Conservation (phyloP, 2,888 invertebrate genomes). For the Agonopterix arenella region DNA sequence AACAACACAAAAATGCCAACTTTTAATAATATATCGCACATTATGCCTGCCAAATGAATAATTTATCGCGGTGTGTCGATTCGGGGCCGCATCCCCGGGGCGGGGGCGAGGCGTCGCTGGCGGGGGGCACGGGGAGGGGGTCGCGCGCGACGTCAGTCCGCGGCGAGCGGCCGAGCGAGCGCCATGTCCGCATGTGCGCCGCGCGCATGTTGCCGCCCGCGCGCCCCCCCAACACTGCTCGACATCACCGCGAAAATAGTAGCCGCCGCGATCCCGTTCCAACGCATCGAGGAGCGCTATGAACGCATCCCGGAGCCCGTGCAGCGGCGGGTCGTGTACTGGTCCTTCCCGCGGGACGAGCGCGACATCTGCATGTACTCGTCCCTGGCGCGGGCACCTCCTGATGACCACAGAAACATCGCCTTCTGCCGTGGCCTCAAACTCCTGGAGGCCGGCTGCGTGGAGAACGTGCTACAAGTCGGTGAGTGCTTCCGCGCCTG, state of each 20-base stretch:
- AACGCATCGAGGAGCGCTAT: constrained; percentile 90
- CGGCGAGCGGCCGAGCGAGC: constrained; percentile 74
- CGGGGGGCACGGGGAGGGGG: constrained; percentile 26
- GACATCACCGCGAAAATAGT: constrained; percentile 91
- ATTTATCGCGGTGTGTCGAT: constrained; percentile 72
- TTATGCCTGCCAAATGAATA: constrained; percentile 74
- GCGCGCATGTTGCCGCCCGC: constrained; percentile 74
- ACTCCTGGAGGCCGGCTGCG: constrained; percentile 88
- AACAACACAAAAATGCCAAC: constrained; percentile 68
- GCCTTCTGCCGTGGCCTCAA: constrained; percentile 92
- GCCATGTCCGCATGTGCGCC: constrained; percentile 72
- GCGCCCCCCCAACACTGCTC: constrained; percentile 84
- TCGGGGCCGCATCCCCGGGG: constrained; percentile 62
- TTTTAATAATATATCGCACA: constrained; percentile 76
- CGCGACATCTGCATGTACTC: constrained; percentile 94
- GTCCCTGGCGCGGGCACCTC: constrained; percentile 79
- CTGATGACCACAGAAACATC: constrained; percentile 86
- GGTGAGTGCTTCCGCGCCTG: constrained; percentile 76
- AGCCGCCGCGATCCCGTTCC: constrained; percentile 90
- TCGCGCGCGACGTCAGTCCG: constrained; percentile 58
- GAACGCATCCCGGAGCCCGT: constrained; percentile 93
- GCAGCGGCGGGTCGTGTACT: constrained; percentile 90
- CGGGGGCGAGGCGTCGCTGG: constrained; percentile 18
- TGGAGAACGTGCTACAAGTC: constrained; percentile 91
- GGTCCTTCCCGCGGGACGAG: constrained; percentile 93